Evolutionary conservation across 2,888 invertebrate species (phyloP).

Genomic region (Pterobdella sp.): DNA sequence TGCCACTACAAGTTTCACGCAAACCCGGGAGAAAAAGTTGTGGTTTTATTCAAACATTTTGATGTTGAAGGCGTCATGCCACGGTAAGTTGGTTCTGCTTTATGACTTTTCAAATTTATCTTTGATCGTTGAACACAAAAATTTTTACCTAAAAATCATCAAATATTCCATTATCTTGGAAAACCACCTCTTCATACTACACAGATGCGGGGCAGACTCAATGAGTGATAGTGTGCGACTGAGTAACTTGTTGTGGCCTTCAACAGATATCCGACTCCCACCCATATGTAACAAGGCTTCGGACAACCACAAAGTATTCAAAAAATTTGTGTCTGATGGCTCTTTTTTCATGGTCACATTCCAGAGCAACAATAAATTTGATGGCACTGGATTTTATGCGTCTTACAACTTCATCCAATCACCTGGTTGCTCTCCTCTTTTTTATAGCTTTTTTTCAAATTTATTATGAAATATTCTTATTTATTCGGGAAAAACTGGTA

Average conservation of each 20-base stretch:
- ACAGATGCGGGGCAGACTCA: conserved; percentile 78
- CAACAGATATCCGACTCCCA: conserved; percentile 77
- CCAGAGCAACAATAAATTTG: conserved; percentile 82
- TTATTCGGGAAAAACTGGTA: no score
- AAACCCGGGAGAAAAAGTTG: conserved; percentile 69
- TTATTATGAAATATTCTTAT: no score
- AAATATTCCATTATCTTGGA: background rate
- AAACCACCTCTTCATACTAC: no score
- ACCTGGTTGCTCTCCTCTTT: no score
- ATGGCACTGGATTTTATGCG: conserved; percentile 87
- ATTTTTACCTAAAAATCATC: background rate
- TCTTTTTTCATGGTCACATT: conserved; percentile 91
- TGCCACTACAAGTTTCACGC: conserved; percentile 87
- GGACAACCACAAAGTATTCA: conserved; percentile 13
- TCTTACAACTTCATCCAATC: conserved; percentile 67
- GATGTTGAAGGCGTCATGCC: conserved; percentile 85
- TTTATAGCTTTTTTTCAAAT: no score
- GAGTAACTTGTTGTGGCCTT: conserved; percentile 71
- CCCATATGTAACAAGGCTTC: conserved; percentile 68
- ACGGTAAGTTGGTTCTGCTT: conserved; percentile 59
- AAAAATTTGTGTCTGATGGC: conserved; percentile 60
- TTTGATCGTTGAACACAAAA: background rate
- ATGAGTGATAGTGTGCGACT: conserved; percentile 93
- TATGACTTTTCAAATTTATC: background rate
- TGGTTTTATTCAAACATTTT: conserved; percentile 76